phyloP scores from a whole-genome alignment of 2,888 invertebrate genomes.

The Epinotia ramella region DNA sequence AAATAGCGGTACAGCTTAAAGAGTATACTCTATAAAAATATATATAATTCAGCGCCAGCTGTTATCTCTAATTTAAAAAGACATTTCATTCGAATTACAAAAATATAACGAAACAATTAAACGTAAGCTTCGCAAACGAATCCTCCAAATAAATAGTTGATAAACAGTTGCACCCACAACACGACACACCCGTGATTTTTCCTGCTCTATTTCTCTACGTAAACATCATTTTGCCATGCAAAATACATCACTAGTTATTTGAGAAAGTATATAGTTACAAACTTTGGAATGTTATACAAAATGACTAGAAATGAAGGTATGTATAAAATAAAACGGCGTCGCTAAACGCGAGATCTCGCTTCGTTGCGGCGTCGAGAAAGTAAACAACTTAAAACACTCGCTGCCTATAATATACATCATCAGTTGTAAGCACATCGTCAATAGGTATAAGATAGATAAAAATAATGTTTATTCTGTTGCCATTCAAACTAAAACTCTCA shows the following conservation, averaged over 20 bases:
- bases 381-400: conserved; percentile 37
- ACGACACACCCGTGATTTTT: conserved; percentile 65
- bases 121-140: conserved; percentile 62
- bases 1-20: conserved; percentile 83
- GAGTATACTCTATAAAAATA: conserved; percentile 84
- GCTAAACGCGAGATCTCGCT: conserved; percentile 70
- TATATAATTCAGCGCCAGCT: conserved; percentile 79
- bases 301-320: conserved; percentile 79
- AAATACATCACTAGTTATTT: conserved; percentile 78
- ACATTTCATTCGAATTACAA: conserved; percentile 70
- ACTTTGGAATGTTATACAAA: conserved; percentile 82
- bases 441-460: conserved; percentile 52
- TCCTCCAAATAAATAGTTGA: conserved; percentile 50
- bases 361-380: conserved; percentile 52
- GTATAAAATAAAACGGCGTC: conserved; percentile 57
- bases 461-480: conserved; percentile 56
- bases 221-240: conserved; percentile 83
- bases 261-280: conserved; percentile 71
- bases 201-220: conserved; percentile 71
- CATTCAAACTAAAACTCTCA: conserved; percentile 54
- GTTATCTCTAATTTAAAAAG: conserved; percentile 79
- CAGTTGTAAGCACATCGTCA: conserved; percentile 60
- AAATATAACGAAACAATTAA: conserved; percentile 68
- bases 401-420: conserved; percentile 21
- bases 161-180: conserved; percentile 61